A percentile compares a stretch with the other conserved stretches of the same genome.
Evolutionary conservation across 53 echinoderm and acorn worm genomes (phyloP).

Genomic region (Arbacia lixula): DNA sequence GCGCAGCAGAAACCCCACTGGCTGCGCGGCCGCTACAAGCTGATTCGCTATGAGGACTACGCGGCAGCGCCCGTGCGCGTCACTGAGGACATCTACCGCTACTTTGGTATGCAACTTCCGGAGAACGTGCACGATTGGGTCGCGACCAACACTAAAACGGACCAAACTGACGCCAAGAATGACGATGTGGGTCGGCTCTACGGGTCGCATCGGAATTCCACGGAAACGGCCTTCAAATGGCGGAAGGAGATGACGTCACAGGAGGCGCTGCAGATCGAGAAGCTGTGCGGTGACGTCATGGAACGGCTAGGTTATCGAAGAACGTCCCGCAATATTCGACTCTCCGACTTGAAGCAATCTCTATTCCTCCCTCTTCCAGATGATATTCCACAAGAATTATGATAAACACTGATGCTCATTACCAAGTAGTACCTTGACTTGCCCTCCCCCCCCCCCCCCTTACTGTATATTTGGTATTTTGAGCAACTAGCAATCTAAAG

Average conservation of each 20-base stretch:
- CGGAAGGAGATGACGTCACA: slow-evolving; percentile 53
- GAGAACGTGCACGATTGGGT: slow-evolving; percentile 66
- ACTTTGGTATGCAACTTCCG: slow-evolving; percentile 59
- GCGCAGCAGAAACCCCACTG: slow-evolving; percentile 67
- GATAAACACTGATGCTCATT: not conserved
- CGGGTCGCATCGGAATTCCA: slow-evolving; percentile 69
- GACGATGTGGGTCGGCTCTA: slow-evolving; percentile 36
- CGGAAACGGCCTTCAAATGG: slow-evolving; percentile 67
- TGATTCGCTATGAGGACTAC: slow-evolving; percentile 81
- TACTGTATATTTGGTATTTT: too few species aligned
- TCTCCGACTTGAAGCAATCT: slow-evolving; percentile 14
- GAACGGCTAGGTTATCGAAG: slow-evolving; percentile 55
- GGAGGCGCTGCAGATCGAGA: slow-evolving; percentile 65
- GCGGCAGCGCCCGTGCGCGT: slow-evolving; percentile 64
- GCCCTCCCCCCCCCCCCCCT: too few species aligned
- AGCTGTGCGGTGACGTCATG: slow-evolving; percentile 72
- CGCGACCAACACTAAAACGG: slow-evolving; percentile 57
- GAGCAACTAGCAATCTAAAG: too few species aligned
- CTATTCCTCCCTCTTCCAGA: slow-evolving; percentile 31
- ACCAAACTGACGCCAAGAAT: not conserved
- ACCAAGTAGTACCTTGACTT: too few species aligned
- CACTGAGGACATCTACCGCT: slow-evolving; percentile 72
- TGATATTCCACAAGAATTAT: slow-evolving; percentile 44
- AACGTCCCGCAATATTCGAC: not conserved
- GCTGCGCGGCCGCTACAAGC: slow-evolving; percentile 75